Conservation (phyloP, 2,113 vertebrate species). For the Mirza zaza region DNA sequence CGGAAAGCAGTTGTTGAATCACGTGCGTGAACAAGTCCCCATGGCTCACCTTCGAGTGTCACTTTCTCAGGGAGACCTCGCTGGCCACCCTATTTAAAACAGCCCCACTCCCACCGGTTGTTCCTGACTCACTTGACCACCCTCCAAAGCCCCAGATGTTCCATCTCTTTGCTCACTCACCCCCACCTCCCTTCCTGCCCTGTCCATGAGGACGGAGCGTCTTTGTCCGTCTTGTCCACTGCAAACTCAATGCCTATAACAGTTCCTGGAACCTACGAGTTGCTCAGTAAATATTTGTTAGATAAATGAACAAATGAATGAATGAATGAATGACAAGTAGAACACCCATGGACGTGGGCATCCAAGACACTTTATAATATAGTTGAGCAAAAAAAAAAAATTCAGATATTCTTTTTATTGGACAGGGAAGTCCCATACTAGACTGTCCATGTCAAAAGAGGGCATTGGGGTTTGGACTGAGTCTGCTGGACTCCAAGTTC, state of each 20-base stretch:
- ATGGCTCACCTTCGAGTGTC: accelerated
- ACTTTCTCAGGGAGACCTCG: background rate
- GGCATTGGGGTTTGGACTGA: background rate
- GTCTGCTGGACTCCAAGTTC: background rate
- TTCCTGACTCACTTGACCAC: background rate
- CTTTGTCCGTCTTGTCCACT: accelerated
- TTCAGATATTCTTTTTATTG: background rate
- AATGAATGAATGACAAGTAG: background rate
- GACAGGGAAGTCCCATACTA: background rate
- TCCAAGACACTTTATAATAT: too few relatives aligned
- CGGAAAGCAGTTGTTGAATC: accelerated
- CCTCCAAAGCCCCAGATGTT: accelerated
- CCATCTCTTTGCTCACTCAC: background rate
- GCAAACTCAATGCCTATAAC: background rate
- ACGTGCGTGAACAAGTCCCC: accelerated
- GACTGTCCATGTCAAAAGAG: background rate
- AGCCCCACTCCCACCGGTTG: background rate
- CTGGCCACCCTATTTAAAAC: background rate
- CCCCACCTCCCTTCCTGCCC: background rate
- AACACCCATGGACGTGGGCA: accelerated
- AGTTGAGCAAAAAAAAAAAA: background rate
- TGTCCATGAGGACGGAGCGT: accelerated
- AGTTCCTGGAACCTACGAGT: accelerated
- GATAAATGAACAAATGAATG: background rate
- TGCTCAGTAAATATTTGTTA: background rate